Base-by-base conservation (phyloP, 1,140 invertebrate species). In the Trialeurodes vaporariorum region DNA sequence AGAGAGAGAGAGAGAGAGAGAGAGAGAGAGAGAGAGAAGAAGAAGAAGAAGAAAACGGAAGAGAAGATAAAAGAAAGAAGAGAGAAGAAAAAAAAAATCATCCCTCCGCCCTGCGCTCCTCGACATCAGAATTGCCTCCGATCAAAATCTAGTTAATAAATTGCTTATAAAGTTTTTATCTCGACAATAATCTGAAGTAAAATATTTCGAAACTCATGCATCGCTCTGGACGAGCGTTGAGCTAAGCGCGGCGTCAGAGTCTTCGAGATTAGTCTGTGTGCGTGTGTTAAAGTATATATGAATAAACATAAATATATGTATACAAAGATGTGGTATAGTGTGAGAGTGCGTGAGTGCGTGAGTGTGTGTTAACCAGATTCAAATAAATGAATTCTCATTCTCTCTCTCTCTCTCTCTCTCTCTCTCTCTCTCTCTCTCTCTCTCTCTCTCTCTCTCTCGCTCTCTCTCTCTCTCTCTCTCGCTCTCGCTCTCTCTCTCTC, bases 91-190 rank as follows among this genome's bases (percentile, higher is more conserved):
- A 49, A 49, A 49, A 5, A 17, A 49, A 49, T 49, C 34, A 49
- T 49, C 34, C 34, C 34, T 49, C 5, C 34, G 34, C 34, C n/a
- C n/a, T n/a, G n/a, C n/a, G n/a, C n/a, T n/a, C n/a, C n/a, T n/a
- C n/a, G n/a, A n/a, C n/a, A n/a, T n/a, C n/a, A n/a, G n/a, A n/a
- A 17, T 5, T 49, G 34, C 17, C 17, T 49, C 17, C 34, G 34
- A 49, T 49, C 34, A 49, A 49, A 49, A 49, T 49, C 34, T 49
- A 17, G 34, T 49, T 49, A 49, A 49, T 49, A 49, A 49, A 49
- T 49, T 49, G 34, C 34, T 49, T 49, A 49, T 49, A 49, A 49
- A 49, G 34, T 49, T 49, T 49, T 49, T 49, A 49, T 49, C 34
- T 49, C 34, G 34, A 49, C 34, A 49, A 49, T 49, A 49, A 49